These are phyloP conservation scores for Limnothrissa miodon DNA, from an alignment of 2,113 vertebrate genomes.

Conservation along the genomic window DNA sequence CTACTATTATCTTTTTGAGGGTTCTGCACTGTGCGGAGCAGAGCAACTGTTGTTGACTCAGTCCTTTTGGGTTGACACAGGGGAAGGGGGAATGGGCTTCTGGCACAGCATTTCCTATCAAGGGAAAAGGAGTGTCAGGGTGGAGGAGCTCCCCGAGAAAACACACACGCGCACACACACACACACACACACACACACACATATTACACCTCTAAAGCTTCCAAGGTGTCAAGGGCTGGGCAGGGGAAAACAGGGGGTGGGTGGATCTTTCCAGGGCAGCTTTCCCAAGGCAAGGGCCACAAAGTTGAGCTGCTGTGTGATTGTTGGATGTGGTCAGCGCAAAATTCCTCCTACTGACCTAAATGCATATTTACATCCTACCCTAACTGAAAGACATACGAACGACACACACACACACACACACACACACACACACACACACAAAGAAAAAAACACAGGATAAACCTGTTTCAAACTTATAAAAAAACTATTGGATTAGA, in stretches of 20 bases:
- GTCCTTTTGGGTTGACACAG: not conserved
- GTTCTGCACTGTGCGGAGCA: not conserved
- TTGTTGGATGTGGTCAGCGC: conserved; percentile 13
- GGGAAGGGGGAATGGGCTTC: not conserved
- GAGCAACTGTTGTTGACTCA: conserved; percentile 6
- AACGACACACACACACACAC: not conserved
- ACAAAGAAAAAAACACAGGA: not conserved
- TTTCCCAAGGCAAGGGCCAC: not conserved
- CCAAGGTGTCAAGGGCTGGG: not conserved
- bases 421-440: not conserved
- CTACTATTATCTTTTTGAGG: not conserved
- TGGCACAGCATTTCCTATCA: not conserved
- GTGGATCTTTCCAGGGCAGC: not conserved
- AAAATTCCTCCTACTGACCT: conserved; percentile 9
- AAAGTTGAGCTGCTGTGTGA: not conserved
- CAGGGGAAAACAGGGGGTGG: not conserved
- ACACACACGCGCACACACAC: conserved; percentile 5
- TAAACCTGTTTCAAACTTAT: not conserved
- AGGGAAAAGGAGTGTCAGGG: not conserved
- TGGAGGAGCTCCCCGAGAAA: not conserved
- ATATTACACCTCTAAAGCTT: not conserved
- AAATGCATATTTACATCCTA: not conserved
- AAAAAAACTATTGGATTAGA: not conserved
- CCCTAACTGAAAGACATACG: not conserved
- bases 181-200: conserved; percentile 6